Percentiles rank a stretch among this genome's conserved stretches.
These are phyloP conservation scores for Acinonyx jubatus DNA, from an alignment of 2,113 vertebrate species.

Conservation along the genomic window DNA sequence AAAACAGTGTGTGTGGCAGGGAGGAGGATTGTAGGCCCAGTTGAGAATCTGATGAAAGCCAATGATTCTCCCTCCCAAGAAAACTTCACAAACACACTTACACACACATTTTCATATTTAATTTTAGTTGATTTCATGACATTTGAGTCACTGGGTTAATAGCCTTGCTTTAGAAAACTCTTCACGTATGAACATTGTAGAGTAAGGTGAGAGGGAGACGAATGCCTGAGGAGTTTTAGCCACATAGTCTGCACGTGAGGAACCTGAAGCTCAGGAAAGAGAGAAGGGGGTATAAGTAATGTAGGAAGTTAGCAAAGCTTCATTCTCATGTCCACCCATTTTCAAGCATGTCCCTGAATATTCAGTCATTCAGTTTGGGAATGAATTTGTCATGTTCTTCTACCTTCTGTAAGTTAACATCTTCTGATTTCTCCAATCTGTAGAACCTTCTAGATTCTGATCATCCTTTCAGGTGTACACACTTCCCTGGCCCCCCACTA, in stretches of 20 bases:
- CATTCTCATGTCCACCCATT: background rate
- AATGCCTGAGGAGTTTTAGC: background rate
- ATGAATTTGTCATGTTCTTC: background rate
- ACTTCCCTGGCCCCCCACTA: rapidly evolving
- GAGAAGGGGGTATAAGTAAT: background rate
- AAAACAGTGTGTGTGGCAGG: background rate
- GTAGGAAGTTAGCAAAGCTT: background rate
- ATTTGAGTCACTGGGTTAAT: background rate
- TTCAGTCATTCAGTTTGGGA: background rate
- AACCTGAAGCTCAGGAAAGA: background rate
- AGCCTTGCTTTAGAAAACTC: background rate
- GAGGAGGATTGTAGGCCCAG: background rate
- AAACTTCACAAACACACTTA: background rate
- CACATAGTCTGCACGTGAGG: background rate
- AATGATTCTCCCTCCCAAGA: background rate
- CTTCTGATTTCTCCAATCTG: background rate
- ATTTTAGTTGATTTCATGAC: background rate
- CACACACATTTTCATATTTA: background rate
- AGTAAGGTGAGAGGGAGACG: background rate
- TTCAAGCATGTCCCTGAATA: background rate
- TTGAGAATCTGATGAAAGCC: background rate
- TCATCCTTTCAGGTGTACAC: background rate
- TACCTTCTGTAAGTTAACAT: background rate
- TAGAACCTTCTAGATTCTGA: background rate
- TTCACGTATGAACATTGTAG: background rate